Conservation (phyloP, 2,888 invertebrate genomes). For the Carterocephalus palaemon region DNA sequence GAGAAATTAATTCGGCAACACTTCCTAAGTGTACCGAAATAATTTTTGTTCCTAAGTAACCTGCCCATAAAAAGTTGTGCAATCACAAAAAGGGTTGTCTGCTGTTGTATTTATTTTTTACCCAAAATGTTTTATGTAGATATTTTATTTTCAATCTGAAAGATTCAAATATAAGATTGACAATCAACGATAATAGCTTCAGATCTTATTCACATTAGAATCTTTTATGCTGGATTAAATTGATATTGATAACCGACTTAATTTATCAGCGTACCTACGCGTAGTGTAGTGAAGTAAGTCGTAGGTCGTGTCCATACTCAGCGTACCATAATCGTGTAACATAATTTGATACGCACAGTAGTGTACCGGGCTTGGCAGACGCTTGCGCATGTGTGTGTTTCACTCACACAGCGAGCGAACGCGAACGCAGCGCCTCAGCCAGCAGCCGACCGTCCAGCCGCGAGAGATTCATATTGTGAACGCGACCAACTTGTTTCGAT, state of each 20-base stretch:
- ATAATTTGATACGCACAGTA: conserved; percentile 43
- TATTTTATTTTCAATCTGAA: too few relatives aligned
- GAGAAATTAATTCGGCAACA: too few relatives aligned
- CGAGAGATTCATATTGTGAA: conserved; percentile 72
- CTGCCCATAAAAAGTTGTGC: too few relatives aligned
- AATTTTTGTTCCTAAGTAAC: too few relatives aligned
- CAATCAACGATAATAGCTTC: too few relatives aligned
- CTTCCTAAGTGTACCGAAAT: too few relatives aligned
- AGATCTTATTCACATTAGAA: conserved; percentile 27
- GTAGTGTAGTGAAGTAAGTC: conserved; percentile 32
- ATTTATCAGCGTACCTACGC: conserved; percentile 47
- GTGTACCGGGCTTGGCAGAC: conserved; percentile 48
- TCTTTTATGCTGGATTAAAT: conserved; percentile 37
- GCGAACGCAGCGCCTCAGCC: conserved; percentile 58
- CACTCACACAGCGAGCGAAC: conserved; percentile 61
- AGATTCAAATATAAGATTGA: too few relatives aligned
- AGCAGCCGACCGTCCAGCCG: too few relatives aligned
- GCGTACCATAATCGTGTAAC: conserved; percentile 20
- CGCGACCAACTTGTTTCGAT: conserved; percentile 69
- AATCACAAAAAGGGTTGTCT: too few relatives aligned
- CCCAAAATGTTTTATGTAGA: too few relatives aligned
- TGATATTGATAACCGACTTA: conserved; percentile 45
- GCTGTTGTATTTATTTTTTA: too few relatives aligned
- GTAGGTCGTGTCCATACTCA: conserved; percentile 46
- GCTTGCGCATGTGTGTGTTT: conserved; percentile 44